phyloP scores from a whole-genome alignment of 2,888 invertebrate genomes.

The Gryllus longicercus region DNA sequence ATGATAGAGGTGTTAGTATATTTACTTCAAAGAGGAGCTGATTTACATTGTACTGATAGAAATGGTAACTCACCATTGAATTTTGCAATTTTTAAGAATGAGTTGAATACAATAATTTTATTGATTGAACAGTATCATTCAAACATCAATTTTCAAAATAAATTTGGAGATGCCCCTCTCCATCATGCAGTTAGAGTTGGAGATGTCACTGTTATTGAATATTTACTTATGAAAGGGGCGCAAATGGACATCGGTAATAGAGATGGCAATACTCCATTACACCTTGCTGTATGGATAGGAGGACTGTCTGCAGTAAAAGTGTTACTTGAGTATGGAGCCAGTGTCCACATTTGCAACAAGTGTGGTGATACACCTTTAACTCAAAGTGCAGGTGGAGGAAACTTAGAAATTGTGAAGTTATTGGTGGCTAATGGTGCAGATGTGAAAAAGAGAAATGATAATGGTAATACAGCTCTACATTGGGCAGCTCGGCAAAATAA shows the following conservation, averaged over 20 bases:
- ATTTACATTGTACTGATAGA: not conserved
- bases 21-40: conserved; percentile 8
- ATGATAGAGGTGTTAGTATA: not conserved
- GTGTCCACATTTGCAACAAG: not conserved
- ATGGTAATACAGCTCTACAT: not conserved
- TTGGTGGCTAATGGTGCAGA: not conserved
- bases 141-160: not conserved
- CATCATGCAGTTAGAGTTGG: not conserved
- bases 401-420: not conserved
- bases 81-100: not conserved
- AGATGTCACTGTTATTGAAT: not conserved
- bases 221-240: not conserved
- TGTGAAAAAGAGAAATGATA: not conserved
- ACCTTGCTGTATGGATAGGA: not conserved
- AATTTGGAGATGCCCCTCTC: not conserved
- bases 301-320: not conserved
- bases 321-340: not conserved
- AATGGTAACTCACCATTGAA: not conserved
- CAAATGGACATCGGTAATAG: not conserved
- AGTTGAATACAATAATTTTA: not conserved
- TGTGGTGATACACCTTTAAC: not conserved
- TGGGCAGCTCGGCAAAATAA: not conserved
- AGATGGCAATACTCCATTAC: not conserved
- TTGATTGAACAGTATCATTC: not conserved
- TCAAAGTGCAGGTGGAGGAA: not conserved